Conservation (phyloP, 2,888 invertebrate species). For the Athalia cordata region DNA sequence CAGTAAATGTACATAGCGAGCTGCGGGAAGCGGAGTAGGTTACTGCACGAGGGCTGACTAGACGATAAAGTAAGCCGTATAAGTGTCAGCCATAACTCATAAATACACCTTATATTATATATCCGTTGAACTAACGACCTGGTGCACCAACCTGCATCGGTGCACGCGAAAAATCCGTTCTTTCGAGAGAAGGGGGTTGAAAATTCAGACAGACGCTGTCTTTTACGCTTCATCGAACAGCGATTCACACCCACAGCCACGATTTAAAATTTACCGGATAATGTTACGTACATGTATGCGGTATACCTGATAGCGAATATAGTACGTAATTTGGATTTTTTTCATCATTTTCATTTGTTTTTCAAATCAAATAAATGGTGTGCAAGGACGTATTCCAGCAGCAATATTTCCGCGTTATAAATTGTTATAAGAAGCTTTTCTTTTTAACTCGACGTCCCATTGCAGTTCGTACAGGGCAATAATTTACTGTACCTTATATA, state of each 20-base stretch:
- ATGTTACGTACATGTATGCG: not conserved
- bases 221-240: slow-evolving; percentile 16
- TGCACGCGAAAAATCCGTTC: slow-evolving; percentile 17
- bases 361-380: not conserved
- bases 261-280: not conserved
- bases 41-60: slow-evolving; percentile 55
- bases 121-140: slow-evolving; percentile 39
- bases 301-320: not conserved
- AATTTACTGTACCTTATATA: too few relatives aligned
- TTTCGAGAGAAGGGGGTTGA: too few relatives aligned
- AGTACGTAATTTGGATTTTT: not conserved
- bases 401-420: too few relatives aligned
- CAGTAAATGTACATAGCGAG: not conserved
- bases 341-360: not conserved
- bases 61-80: slow-evolving; percentile 60
- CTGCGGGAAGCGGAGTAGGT: slow-evolving; percentile 5
- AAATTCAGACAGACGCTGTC: slow-evolving; percentile 11
- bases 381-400: too few relatives aligned
- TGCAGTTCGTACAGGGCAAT: too few relatives aligned
- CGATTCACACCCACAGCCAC: not conserved
- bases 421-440: too few relatives aligned
- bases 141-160: slow-evolving; percentile 31
- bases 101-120: slow-evolving; percentile 29
- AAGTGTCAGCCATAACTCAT: slow-evolving; percentile 57
- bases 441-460: too few relatives aligned